Base-by-base conservation (phyloP, 2,113 vertebrate species). In the Equus przewalskii region DNA sequence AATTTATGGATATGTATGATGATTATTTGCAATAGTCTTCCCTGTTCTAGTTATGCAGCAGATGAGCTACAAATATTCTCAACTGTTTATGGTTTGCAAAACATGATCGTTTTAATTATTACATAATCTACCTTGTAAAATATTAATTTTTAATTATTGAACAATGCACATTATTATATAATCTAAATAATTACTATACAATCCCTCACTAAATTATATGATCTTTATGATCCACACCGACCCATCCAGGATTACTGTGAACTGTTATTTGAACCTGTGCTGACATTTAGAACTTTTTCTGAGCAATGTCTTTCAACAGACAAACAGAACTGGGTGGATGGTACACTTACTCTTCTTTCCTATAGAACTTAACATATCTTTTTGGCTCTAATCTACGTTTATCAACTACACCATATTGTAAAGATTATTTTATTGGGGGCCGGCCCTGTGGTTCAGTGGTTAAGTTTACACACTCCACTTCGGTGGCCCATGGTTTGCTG, bases 231-330 rank as follows among this genome's bases (percentile, higher is more conserved):
- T 79, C 16, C 58, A 89, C 26, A 56, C 24, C n/a, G 21, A 93
- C 46, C n/a, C 33, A 92, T 78, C 46, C 80, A 87, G 18, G 96
- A 89, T 95, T 87, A 93, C 33, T 69, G 1, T 54, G 78, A 93
- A 84, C 51, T 91, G 81, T 10, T 36, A 78, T 62, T 94, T 67
- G 70, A 76, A 86, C 72, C 36, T 89, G 44, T 65, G 28, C 11
- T 89, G 65, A 88, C 33, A 91, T 41, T 82, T 94, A 79, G 26
- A 95, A 86, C 24, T 69, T 80, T 96, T 89, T 60, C 54, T 94
- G 18, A 62, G 46, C 16, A 89, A 65, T 70, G 24, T 76, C 7
- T 91, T 93, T 76, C 69, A 76, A 65, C 7, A 91, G 24, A 78
- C 7, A 91, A 21, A 78, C 1, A 79, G 22, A 94, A 79, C 10